Conservation (phyloP, 2,797 vertebrate species). For the Darevskia nairensis region DNA sequence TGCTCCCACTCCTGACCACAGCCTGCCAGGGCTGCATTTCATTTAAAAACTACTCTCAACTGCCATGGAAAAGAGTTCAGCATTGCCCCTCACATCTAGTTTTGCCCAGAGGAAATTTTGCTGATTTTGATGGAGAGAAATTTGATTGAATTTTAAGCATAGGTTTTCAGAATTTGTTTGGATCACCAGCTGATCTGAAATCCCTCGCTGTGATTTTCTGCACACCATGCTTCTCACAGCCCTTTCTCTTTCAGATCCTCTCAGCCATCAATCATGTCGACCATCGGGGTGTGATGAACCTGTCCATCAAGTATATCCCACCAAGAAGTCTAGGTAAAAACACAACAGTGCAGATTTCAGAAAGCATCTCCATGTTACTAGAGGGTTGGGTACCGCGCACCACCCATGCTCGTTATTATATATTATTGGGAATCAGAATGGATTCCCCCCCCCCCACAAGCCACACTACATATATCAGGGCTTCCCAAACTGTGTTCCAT, state of each 20-base stretch:
- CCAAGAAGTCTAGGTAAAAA: constrained; percentile 75
- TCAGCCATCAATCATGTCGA: constrained; percentile 73
- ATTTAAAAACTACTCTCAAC: neutral
- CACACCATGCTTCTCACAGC: neutral
- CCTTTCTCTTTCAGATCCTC: constrained; percentile 72
- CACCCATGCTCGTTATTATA: constrained; percentile 7
- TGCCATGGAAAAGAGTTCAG: neutral
- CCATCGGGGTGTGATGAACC: constrained; percentile 78
- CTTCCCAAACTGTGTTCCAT: too few relatives aligned
- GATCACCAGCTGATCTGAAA: neutral
- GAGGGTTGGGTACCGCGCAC: neutral
- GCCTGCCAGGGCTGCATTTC: neutral
- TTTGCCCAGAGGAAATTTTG: neutral
- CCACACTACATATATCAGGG: too few relatives aligned
- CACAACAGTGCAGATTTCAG: neutral
- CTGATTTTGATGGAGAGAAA: neutral
- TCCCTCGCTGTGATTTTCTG: constrained; percentile 11
- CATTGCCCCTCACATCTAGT: neutral
- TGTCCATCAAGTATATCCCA: constrained; percentile 77
- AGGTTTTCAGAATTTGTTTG: too few relatives aligned
- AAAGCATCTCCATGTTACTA: accelerated
- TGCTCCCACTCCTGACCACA: neutral
- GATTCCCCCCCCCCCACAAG: too few relatives aligned
- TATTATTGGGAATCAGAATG: neutral
- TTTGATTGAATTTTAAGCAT: neutral